Evolutionary conservation across 2,113 vertebrate genomes (phyloP).

Genomic region (Scolopax mira): DNA sequence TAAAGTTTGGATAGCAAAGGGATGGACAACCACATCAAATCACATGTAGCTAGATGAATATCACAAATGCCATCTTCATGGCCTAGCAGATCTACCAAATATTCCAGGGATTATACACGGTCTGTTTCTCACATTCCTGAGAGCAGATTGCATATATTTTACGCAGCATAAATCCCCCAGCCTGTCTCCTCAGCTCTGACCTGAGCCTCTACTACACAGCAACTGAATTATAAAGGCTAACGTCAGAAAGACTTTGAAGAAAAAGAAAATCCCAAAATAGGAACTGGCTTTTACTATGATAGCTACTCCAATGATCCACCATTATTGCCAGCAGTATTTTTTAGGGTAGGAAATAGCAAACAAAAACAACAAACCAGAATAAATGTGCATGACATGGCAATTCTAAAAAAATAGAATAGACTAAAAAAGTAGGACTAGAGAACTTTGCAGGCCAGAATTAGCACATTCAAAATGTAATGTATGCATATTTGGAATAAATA

Average conservation of each 20-base stretch:
- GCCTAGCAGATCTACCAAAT: constrained; percentile 10
- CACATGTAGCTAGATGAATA: background rate
- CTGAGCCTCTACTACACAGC: background rate
- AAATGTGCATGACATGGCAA: background rate
- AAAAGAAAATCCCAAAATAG: background rate
- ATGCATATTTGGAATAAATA: background rate
- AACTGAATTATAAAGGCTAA: background rate
- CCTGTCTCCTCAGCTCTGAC: background rate
- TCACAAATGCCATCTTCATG: background rate
- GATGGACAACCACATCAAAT: background rate
- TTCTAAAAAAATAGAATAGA: too few species aligned
- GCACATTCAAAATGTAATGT: background rate
- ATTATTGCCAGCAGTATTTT: background rate
- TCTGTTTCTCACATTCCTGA: constrained; percentile 25
- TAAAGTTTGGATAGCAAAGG: background rate
- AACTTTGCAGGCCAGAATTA: background rate
- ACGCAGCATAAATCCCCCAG: constrained; percentile 11
- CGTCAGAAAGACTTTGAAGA: background rate
- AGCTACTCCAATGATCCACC: background rate
- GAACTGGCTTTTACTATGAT: background rate
- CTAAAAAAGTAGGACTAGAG: too few species aligned
- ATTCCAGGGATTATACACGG: constrained; percentile 37
- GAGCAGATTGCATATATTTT: background rate
- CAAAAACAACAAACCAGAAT: background rate
- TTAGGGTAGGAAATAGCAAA: background rate